Percentiles rank a stretch among this genome's conserved stretches.
Conservation (phyloP, 1,140 invertebrate species). For the Drosophila punjabiensis region DNA sequence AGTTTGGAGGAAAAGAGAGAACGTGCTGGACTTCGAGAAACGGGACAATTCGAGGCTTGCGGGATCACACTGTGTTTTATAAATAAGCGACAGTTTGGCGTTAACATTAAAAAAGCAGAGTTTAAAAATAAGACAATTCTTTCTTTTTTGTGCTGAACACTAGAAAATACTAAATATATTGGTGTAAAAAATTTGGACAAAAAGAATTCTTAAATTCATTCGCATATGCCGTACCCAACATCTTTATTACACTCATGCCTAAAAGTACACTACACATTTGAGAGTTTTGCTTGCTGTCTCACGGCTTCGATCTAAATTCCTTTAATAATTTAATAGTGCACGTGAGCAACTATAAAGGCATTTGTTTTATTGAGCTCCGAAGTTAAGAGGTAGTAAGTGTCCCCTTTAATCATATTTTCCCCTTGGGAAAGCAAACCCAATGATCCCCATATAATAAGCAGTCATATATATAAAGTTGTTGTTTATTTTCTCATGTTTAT, state of each 20-base stretch:
- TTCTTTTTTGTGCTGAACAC: no score
- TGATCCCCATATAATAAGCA: neutral
- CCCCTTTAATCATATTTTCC: neutral
- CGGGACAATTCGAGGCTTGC: neutral
- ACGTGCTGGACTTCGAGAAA: neutral
- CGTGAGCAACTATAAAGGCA: no score
- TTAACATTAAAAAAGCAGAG: neutral
- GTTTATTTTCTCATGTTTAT: slow-evolving; percentile 46
- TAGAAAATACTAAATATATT: neutral
- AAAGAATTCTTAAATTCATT: neutral
- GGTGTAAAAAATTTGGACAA: neutral
- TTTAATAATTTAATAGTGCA: no score
- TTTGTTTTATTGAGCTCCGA: neutral
- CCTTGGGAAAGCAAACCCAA: neutral
- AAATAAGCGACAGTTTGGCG: neutral
- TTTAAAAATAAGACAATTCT: no score
- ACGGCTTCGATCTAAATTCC: no score
- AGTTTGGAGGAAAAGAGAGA: neutral
- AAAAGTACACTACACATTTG: neutral
- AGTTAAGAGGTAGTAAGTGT: neutral
- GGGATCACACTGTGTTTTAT: neutral
- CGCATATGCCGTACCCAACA: neutral
- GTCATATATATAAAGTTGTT: neutral
- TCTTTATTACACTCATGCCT: neutral
- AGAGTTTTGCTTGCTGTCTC: neutral